phyloP scores from a whole-genome alignment of 2,797 vertebrate genomes.

The Platalea minor region DNA sequence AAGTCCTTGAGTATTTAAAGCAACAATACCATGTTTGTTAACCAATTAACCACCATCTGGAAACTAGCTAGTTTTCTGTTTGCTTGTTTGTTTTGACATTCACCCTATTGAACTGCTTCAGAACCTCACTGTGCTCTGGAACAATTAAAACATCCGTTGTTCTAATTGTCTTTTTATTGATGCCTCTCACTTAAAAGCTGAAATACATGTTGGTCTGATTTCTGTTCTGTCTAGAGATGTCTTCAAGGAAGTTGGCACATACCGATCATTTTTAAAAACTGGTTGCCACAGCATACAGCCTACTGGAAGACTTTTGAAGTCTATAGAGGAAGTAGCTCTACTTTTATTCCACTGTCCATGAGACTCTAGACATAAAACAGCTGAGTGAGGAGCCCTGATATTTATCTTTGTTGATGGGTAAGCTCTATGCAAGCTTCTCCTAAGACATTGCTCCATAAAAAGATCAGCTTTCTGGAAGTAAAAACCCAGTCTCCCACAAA shows the following conservation, averaged over 20 bases:
- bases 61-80: not conserved
- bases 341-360: not conserved
- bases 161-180: not conserved
- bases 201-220: not conserved
- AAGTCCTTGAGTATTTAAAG: not conserved
- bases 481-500: not conserved
- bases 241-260: not conserved
- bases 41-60: not conserved
- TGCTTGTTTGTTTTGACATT: not conserved
- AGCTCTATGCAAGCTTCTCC: not conserved
- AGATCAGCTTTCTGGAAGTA: not conserved
- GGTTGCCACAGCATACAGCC: not conserved
- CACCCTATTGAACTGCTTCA: not conserved
- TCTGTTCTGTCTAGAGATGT: not conserved
- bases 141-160: not conserved
- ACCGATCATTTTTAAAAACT: not conserved
- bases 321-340: not conserved
- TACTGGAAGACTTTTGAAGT: not conserved
- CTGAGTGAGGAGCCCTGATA: not conserved
- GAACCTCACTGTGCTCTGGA: not conserved
- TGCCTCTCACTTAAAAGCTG: not conserved
- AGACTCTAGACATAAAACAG: not conserved
- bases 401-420: not conserved
- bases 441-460: not conserved
- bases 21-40: not conserved